Base-by-base conservation (phyloP, 2,113 vertebrate genomes). In the Rhinolophus ferrumequinum region DNA sequence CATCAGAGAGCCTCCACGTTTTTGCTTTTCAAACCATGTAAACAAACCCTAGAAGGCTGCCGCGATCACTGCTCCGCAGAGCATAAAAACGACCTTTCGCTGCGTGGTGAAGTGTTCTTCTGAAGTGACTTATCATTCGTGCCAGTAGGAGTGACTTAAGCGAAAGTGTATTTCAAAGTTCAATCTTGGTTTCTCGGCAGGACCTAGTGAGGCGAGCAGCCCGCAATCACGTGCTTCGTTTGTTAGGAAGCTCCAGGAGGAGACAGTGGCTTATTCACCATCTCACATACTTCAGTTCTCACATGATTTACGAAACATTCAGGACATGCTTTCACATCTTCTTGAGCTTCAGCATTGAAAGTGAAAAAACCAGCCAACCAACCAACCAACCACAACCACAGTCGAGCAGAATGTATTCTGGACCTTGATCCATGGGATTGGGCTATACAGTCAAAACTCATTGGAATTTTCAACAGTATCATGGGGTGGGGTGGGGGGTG, bases 11-110 rank as follows among this genome's bases (percentile, higher is more conserved):
- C n/a, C n/a, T n/a, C 87, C 0, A 50, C 14, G n/a, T 79, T 88
- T 93, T 69, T 75, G 41, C 54, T 90, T 95, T 75, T 73, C 82
- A 91, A 92, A 73, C 77, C 66, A 33, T 30, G 50, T 83, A 75
- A 96, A 89, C 79, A 69, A 67, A 58, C 77, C 60, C 50, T 28
- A 21, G 9, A 50, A 84, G 16, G 33, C 47, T 8, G 41, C 6
- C 83, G 92, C 79, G 21, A 72, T 26, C 62, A 67, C 3, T 50
- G 90, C 52, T 28, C 15, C 35, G 14, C 1, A 0, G 41, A 58
- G 77, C 47, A 69, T 60, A 50, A 58, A 82, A 26, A 62, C 41
- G 35, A 24, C 44, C 67, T 30, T 16, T 18, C 72, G 62, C 21
- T 35, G n/a, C 10, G 1, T 3, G 9, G n/a, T 38, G 5, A 54